A percentile compares a stretch with the other conserved stretches of the same genome.
These are phyloP conservation scores for Seriola quinqueradiata DNA, from an alignment of 2,113 vertebrate genomes.

Conservation along the genomic window DNA sequence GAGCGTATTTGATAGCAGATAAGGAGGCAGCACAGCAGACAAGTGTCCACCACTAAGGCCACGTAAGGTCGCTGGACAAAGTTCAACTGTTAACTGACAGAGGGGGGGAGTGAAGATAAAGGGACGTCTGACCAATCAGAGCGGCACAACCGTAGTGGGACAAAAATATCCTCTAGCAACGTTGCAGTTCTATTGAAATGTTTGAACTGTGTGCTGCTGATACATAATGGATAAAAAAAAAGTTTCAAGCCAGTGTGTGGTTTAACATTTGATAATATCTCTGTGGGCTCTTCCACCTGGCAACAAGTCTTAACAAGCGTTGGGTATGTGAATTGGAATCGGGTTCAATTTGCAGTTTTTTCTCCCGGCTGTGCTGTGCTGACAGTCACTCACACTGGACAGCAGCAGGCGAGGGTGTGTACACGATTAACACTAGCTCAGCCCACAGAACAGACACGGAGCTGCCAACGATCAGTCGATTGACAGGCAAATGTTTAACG, in stretches of 20 bases:
- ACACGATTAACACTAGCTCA: no score
- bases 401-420: background rate
- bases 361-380: background rate
- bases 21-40: background rate
- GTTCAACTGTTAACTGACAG: background rate
- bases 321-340: background rate
- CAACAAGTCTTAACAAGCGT: background rate
- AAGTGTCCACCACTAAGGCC: background rate
- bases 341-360: background rate
- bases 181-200: background rate
- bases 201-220: no score
- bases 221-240: background rate
- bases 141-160: no score
- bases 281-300: background rate
- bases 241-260: rapidly evolving
- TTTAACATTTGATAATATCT: background rate
- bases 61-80: background rate
- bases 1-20: background rate
- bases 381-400: background rate
- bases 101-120: background rate
- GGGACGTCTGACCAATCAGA: background rate
- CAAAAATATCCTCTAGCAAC: background rate
- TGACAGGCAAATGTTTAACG: no score
- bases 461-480: no score
- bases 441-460: no score